phyloP scores from a whole-genome alignment of 2,888 invertebrate species.

The Oligia fasciuncula region DNA sequence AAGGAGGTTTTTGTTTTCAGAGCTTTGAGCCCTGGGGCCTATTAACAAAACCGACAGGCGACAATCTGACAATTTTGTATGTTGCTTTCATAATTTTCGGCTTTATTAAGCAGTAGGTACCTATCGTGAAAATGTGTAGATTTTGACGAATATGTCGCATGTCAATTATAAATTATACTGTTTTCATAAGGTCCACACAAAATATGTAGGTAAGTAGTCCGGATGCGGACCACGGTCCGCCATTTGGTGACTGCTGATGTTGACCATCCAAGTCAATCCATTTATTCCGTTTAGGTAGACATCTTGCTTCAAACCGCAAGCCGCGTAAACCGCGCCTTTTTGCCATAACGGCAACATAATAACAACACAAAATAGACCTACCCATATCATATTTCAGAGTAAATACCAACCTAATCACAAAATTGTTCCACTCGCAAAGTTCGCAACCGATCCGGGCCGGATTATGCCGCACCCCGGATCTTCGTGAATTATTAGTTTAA shows the following conservation, averaged over 20 bases:
- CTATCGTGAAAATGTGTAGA: background rate
- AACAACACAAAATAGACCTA: background rate
- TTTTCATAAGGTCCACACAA: background rate
- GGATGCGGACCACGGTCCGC: background rate
- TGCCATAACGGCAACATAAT: background rate
- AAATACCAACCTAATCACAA: slow-evolving; percentile 44
- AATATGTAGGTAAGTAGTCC: background rate
- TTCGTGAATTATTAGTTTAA: slow-evolving; percentile 65
- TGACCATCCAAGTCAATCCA: background rate
- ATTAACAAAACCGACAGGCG: background rate
- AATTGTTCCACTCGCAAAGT: slow-evolving; percentile 46
- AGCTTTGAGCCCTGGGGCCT: background rate
- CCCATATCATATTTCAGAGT: background rate
- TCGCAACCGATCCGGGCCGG: slow-evolving; percentile 36
- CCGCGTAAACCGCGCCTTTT: background rate
- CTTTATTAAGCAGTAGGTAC: background rate
- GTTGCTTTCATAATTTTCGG: background rate
- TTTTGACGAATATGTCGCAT: background rate
- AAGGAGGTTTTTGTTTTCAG: background rate
- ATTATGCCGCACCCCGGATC: slow-evolving; percentile 52
- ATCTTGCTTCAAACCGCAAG: background rate
- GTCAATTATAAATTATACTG: background rate
- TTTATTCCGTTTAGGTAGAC: background rate
- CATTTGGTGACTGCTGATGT: background rate
- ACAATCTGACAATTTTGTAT: background rate